Evolutionary conservation across 2,888 invertebrate genomes (phyloP), one percentile per base, ranked within the genome.

Genomic region (Hydropsyche betteni): DNA sequence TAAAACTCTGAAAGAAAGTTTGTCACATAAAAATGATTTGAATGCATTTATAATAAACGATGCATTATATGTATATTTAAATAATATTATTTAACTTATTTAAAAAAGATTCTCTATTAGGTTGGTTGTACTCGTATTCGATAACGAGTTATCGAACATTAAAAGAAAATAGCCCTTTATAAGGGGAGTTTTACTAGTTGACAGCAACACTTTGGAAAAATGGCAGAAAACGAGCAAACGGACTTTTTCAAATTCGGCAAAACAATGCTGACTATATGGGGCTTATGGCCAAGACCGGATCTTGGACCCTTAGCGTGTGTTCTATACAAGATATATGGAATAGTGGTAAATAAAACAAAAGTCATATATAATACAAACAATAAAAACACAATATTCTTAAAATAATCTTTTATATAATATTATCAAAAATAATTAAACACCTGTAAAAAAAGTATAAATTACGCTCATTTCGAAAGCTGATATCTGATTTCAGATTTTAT

Each of bases 181-280:
- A 64, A 64, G 64, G 7, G 0, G 64, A 34, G 12, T 64, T 64
- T 64, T 64, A 6, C 12, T n/a, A 14, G 8, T 16, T 55, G 55
- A 8, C 5, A 55, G 16, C 16, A n/a, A 64, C 34, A 64, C 24
- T 12, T 34, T 7, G 64, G 16, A 69, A 69, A 55, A 55, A 55
- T 24, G 55, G 6, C 55, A 12, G 5, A 55, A 55, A 44, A 44
- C 16, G 36, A 34, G 16, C 7, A 55, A 14, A 70, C 14, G 4
- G 76, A 79, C 70, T 76, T 73, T 68, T 79, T 79, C 58, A 79
- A 75, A 55, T 69, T 76, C 36, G 79, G 79, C 3, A 79, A 79
- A 74, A 44, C 70, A 0, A 75, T 77, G 75, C 53, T 79, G 10
- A 51, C 44, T 7, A 5, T 79, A n/a, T 77, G 76, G 73, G 79